Conservation (phyloP, 2,888 invertebrate genomes). For the Autographa pulchrina region DNA sequence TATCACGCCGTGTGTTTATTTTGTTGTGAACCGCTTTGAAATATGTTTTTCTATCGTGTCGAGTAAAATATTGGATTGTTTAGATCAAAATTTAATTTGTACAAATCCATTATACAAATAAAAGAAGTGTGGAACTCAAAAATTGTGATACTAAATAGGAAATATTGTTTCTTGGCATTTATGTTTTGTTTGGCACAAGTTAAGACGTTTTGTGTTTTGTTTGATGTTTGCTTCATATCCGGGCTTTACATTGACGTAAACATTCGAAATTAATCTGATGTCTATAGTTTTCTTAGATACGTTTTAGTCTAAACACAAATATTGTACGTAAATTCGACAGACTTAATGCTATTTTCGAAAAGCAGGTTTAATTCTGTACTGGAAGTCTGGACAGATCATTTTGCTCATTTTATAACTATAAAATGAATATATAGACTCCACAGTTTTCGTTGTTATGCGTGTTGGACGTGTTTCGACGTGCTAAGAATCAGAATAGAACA, state of each 20-base stretch:
- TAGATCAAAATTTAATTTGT: background rate
- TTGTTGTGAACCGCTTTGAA: background rate
- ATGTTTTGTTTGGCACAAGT: conserved; percentile 18
- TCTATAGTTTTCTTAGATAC: background rate
- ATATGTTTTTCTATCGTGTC: background rate
- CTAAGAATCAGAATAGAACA: conserved; percentile 61
- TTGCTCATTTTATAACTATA: conserved; percentile 59
- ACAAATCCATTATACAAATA: background rate
- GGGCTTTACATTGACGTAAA: background rate
- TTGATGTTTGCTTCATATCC: background rate
- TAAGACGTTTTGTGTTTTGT: conserved; percentile 12
- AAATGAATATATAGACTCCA: conserved; percentile 55
- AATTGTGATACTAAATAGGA: conserved; percentile 18
- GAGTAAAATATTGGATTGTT: background rate
- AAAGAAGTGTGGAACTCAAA: background rate
- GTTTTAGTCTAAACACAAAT: background rate
- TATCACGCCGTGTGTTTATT: conserved; percentile 35
- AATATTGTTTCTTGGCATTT: conserved; percentile 11
- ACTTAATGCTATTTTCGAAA: conserved; percentile 61
- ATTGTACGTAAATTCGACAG: conserved; percentile 6
- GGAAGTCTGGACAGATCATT: conserved; percentile 33
- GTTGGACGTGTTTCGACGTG: conserved; percentile 61
- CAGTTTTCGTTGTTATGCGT: conserved; percentile 49
- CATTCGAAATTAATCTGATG: background rate
- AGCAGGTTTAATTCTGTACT: conserved; percentile 52